Evolutionary conservation across 2,797 vertebrate species (phyloP), one percentile per base, ranked within the genome.

Genomic region (Ptychadena robeensis): DNA sequence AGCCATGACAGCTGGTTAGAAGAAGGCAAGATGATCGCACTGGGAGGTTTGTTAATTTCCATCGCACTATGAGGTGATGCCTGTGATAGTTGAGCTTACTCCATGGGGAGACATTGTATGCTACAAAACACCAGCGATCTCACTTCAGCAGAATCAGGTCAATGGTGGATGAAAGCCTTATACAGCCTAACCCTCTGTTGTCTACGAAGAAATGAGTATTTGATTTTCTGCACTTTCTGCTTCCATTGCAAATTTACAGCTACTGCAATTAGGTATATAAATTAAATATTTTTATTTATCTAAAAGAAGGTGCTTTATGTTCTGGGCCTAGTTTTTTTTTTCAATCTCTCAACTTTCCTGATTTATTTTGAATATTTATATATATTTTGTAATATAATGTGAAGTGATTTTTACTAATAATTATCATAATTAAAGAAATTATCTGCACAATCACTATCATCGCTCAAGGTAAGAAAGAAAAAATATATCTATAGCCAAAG

Each of bases 1-100:
- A 76, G 73, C 66, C 75, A 76, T 76, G 78, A 80, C 83, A 85
- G 78, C 83, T 85, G 78, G 78, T 37, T 70, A 70, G 27, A 37
- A 30, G 37, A 22, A 69, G 66, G 28, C 77, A 79, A 79, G 53
- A 85, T 85, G 48, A 38, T 34, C 30, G 30, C 35, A 59, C 27
- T 9, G 82, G 82, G 82, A 85, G 59, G 53, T 32, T 61, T 48
- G 28, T 57, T 81, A 64, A 85, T 80, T 80, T 80, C 44, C 64
- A 79, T 67, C 69, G 37, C 76, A 69, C 63, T 27, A 59, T 72
- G 70, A 80, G 70, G 77, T 63, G 77, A 34, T 53, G 38, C 44
- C 37, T 74, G 57, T 34, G 44, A 84, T 34, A 22, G 71, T 48
- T 63, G 63, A 27, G n/a, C 31, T 34, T 37, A 32, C 35, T 73